phyloP scores from a whole-genome alignment of 1,140 invertebrate species.

The Drosophila kikkawai region DNA sequence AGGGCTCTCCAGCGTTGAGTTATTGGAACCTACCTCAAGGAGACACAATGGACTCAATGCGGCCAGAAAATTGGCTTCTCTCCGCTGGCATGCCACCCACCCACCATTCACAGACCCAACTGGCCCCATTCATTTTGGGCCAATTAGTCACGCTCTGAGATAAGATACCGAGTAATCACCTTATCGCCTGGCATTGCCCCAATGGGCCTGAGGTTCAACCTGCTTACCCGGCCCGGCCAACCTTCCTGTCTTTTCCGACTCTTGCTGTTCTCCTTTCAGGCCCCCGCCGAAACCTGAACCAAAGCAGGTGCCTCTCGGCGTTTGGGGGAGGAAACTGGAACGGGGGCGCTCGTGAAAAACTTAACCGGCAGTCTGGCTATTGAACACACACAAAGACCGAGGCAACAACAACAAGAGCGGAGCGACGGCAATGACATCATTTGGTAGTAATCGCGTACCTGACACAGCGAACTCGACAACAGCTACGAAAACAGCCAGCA shows the following conservation, averaged over 20 bases:
- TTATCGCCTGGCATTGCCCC: slow-evolving; percentile 70
- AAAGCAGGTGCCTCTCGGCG: slow-evolving; percentile 60
- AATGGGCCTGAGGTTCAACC: slow-evolving; percentile 51
- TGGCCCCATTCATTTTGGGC: slow-evolving; percentile 57
- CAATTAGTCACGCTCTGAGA: slow-evolving; percentile 76
- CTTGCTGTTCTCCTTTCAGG: slow-evolving; percentile 33
- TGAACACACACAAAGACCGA: slow-evolving; percentile 51
- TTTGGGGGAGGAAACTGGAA: not conserved
- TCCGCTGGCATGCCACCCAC: not conserved
- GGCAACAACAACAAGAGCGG: slow-evolving; percentile 32
- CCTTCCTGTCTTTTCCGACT: slow-evolving; percentile 10
- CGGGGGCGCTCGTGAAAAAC: slow-evolving; percentile 38
- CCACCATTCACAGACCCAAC: slow-evolving; percentile 27
- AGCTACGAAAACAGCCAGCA: slow-evolving; percentile 59
- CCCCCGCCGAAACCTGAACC: slow-evolving; percentile 46
- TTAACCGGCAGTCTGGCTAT: slow-evolving; percentile 60
- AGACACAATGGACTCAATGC: slow-evolving; percentile 23
- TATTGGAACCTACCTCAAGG: slow-evolving; percentile 71
- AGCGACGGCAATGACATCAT: slow-evolving; percentile 74
- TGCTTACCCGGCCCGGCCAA: slow-evolving; percentile 27
- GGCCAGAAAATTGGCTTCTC: slow-evolving; percentile 37
- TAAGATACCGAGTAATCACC: slow-evolving; percentile 76
- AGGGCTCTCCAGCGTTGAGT: slow-evolving; percentile 2
- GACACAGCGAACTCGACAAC: slow-evolving; percentile 47
- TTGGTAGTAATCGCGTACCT: slow-evolving; percentile 56